Evolutionary conservation across 1,140 invertebrate species (phyloP).

Genomic region (Homarus americanus): DNA sequence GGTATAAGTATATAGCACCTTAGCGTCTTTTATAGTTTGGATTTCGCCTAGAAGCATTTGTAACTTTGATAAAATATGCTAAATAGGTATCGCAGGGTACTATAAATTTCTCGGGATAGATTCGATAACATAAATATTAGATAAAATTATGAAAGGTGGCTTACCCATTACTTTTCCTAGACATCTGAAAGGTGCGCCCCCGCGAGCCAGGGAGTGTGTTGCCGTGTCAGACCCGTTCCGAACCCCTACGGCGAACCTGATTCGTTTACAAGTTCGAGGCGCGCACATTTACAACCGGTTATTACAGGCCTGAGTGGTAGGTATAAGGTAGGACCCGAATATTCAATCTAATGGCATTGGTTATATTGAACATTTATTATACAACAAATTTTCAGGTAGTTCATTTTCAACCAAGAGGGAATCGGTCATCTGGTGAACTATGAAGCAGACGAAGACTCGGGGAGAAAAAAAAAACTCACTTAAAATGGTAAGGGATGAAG

Average conservation of each 20-base stretch:
- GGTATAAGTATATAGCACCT: slow-evolving; percentile 17
- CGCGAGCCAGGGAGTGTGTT: slow-evolving; percentile 4
- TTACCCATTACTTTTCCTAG: slow-evolving; percentile 19
- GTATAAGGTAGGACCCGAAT: slow-evolving; percentile 42
- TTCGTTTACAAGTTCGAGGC: slow-evolving; percentile 71
- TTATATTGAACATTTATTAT: slow-evolving; percentile 25
- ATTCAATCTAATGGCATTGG: slow-evolving; percentile 54
- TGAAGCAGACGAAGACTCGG: background rate
- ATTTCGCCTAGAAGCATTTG: background rate
- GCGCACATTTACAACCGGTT: slow-evolving; percentile 67
- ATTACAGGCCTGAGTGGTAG: slow-evolving; percentile 59
- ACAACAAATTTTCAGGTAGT: too few relatives aligned
- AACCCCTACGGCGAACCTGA: slow-evolving; percentile 53
- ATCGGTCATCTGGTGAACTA: background rate
- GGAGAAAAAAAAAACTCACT: too few relatives aligned
- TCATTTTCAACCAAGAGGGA: too few relatives aligned
- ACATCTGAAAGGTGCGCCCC: slow-evolving; percentile 25
- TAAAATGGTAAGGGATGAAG: too few relatives aligned
- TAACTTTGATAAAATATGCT: background rate
- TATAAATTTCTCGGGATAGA: background rate
- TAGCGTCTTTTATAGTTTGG: slow-evolving; percentile 36
- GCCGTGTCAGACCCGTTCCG: slow-evolving; percentile 53
- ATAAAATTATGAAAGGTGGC: slow-evolving; percentile 1
- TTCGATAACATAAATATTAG: background rate
- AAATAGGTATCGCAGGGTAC: background rate